Evolutionary conservation across 1,140 invertebrate genomes (phyloP), one percentile per base, ranked within the genome.

Genomic region (Caenorhabditis inopinata): DNA sequence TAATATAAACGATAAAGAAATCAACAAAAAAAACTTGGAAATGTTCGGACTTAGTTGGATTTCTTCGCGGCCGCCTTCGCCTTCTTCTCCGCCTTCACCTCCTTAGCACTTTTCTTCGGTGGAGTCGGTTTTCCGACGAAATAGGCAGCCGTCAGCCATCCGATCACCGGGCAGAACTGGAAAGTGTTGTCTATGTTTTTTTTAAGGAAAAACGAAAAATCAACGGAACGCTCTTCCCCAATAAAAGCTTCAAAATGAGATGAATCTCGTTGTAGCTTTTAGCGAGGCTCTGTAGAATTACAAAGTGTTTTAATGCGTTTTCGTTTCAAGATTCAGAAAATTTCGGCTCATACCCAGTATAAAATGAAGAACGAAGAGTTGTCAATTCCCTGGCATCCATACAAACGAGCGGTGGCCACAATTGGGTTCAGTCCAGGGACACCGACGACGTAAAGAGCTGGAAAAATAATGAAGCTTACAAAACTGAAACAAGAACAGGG

Each of bases 371-470:
- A 82, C 68, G 48, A 82, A n/a, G 83, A 62, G 4, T 25, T 51
- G 46, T 78, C 78, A 18, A 82, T 45, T 27, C 81, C 81, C 6
- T 18, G 25, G 49, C 68, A 77, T 35, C 85, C 85, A 29, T 83
- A 77, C 14, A 87, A 42, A 46, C 86, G 79, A 29, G 80, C 83
- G 27, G 84, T 81, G 42, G 87, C 81, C 16, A 84, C 81, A 25
- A 85, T 82, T 5, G 86, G 86, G 53, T 87, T 87, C 4, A 87
- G 75, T 23, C 86, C 86, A n/a, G 87, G 85, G 25, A 87, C 81
- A 12, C 86, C 86, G 38, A 88, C 73, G 42, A 82, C 48, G 51
- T 42, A 53, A 4, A 87, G 79, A 18, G 85, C 85, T 86, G 46
- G 48, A 85, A 79, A 4, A 11, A 7, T 21, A 82, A 0, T 81